Evolutionary conservation across 1,140 invertebrate genomes (phyloP).

Genomic region (Ditylenchus dipsaci): DNA sequence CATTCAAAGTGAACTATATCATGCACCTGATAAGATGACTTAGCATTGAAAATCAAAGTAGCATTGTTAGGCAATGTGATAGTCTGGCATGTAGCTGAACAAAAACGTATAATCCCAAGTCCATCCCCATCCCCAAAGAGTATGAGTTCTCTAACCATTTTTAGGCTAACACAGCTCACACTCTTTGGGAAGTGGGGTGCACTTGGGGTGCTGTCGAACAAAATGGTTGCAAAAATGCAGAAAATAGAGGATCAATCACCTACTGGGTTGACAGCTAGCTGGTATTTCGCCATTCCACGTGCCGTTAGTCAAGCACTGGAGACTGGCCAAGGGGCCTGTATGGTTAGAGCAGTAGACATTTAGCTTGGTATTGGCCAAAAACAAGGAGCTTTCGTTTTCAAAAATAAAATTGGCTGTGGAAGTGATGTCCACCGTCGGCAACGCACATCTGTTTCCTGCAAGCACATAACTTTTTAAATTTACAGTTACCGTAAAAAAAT

Average conservation of each 20-base stretch:
- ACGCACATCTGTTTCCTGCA: not conserved
- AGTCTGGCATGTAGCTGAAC: not conserved
- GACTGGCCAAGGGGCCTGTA: not conserved
- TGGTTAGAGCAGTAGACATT: not conserved
- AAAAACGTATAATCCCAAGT: not conserved
- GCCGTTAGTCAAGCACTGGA: not conserved
- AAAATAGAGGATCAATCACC: too few relatives aligned
- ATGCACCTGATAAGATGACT: not conserved
- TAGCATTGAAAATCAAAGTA: not conserved
- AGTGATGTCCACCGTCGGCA: not conserved
- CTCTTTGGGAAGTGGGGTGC: too few relatives aligned
- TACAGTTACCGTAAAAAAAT: too few relatives aligned
- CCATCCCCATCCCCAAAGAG: too few relatives aligned
- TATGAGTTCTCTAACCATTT: too few relatives aligned
- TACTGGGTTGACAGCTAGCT: not conserved
- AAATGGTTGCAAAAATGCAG: too few relatives aligned
- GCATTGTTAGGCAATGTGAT: not conserved
- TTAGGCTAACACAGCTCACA: too few relatives aligned
- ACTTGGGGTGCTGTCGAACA: too few relatives aligned
- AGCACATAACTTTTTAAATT: not conserved
- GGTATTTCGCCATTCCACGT: not conserved
- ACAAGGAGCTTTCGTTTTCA: not conserved
- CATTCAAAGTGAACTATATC: slow-evolving; percentile 4
- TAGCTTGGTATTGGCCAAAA: not conserved
- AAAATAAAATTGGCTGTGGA: not conserved